Evolutionary conservation across 2,113 vertebrate genomes (phyloP).

Genomic region (Chitala chitala): DNA sequence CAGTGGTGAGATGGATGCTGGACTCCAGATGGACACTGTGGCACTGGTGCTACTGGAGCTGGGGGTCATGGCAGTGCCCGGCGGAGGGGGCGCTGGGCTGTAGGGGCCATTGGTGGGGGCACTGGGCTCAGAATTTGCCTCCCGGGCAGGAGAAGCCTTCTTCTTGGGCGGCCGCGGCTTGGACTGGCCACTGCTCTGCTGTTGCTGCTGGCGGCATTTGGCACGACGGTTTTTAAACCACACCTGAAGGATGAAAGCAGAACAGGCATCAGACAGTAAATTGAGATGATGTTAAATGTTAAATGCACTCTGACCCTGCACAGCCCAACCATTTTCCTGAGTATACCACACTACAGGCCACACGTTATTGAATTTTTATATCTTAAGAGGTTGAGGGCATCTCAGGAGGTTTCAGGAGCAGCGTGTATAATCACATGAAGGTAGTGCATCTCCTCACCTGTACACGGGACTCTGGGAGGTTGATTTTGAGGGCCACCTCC

Average conservation of each 20-base stretch:
- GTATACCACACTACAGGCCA: too few species aligned
- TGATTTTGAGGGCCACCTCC: slow-evolving; percentile 81
- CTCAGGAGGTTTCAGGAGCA: background rate
- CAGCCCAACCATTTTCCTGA: too few species aligned
- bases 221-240: slow-evolving; percentile 82
- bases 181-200: slow-evolving; percentile 73
- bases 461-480: slow-evolving; percentile 76
- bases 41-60: slow-evolving; percentile 67
- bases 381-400: background rate
- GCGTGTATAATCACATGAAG: background rate
- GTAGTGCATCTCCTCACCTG: slow-evolving; percentile 56
- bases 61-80: slow-evolving; percentile 62
- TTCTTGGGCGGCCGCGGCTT: slow-evolving; percentile 75
- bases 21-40: slow-evolving; percentile 80
- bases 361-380: too few species aligned
- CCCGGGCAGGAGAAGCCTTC: slow-evolving; percentile 66
- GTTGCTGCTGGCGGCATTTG: slow-evolving; percentile 79
- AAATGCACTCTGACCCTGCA: background rate
- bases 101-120: slow-evolving; percentile 61
- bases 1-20: slow-evolving; percentile 75
- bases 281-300: background rate
- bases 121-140: slow-evolving; percentile 53
- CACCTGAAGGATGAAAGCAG: slow-evolving; percentile 49
- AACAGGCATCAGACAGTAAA: background rate
- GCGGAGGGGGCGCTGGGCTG: slow-evolving; percentile 61